These are phyloP conservation scores for Nycteola revayana DNA, from an alignment of 2,888 invertebrate genomes.

Conservation along the genomic window DNA sequence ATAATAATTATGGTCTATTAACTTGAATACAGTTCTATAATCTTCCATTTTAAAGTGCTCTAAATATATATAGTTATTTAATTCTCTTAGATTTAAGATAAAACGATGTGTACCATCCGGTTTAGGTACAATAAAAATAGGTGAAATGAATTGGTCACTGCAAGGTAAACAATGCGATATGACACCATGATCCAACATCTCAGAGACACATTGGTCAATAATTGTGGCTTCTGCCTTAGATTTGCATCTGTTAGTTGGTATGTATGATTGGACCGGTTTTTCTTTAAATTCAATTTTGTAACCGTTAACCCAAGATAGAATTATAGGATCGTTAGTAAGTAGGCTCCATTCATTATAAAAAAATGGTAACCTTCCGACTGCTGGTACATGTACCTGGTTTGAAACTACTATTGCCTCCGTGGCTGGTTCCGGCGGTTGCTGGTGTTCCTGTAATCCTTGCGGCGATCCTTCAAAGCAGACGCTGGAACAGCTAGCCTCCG, in stretches of 20 bases:
- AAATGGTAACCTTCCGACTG: conserved; percentile 1
- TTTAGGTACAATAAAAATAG: no score
- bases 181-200: not conserved
- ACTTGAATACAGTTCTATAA: conserved; percentile 3
- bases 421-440: no score
- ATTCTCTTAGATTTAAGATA: conserved; percentile 2
- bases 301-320: conserved; percentile 5
- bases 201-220: conserved; percentile 2
- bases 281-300: conserved; percentile 3
- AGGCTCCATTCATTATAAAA: not conserved
- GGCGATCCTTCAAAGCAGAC: not conserved
- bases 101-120: no score
- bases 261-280: not conserved
- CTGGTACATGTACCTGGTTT: not conserved
- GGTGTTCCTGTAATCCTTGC: no score
- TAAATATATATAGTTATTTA: conserved; percentile 3
- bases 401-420: not conserved
- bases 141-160: no score
- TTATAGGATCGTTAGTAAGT: not conserved
- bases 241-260: not conserved
- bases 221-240: not conserved
- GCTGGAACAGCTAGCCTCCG: not conserved
- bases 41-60: conserved; percentile 9
- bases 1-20: conserved; percentile 1
- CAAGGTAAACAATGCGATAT: conserved; percentile 5